These are phyloP conservation scores for Tokudaia tokunoshimensis DNA, from an alignment of 2,797 vertebrate genomes.

Conservation along the genomic window DNA sequence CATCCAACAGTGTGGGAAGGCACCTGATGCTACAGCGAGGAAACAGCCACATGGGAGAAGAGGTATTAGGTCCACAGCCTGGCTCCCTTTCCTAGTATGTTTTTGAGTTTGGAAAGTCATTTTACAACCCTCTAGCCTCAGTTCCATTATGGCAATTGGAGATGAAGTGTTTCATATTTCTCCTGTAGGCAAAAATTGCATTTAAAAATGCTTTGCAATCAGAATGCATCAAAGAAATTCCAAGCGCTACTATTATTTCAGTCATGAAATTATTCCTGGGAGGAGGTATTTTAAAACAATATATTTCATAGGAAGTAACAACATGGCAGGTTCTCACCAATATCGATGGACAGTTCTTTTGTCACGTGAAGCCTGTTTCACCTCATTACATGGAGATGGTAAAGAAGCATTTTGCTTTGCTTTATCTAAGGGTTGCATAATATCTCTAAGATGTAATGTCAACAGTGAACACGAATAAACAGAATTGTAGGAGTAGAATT, in stretches of 20 bases:
- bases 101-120: not conserved
- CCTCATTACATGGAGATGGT: not conserved
- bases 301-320: not conserved
- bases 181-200: not conserved
- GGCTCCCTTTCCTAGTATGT: not conserved
- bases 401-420: not conserved
- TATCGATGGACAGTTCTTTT: not conserved
- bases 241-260: not conserved
- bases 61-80: not conserved
- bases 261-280: not conserved
- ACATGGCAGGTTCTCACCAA: not conserved
- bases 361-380: not conserved
- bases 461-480: not conserved
- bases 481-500: not conserved
- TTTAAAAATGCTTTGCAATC: conserved; percentile 12
- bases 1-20: not conserved
- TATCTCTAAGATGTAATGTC: not conserved
- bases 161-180: conserved; percentile 26
- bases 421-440: not conserved
- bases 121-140: not conserved
- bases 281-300: conserved; percentile 25
- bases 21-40: not conserved
- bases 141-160: not conserved
- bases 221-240: conserved; percentile 9
- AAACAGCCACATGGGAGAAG: not conserved